Evolutionary conservation across 2,113 vertebrate species (phyloP).

Genomic region (Chelonoidis abingdonii): DNA sequence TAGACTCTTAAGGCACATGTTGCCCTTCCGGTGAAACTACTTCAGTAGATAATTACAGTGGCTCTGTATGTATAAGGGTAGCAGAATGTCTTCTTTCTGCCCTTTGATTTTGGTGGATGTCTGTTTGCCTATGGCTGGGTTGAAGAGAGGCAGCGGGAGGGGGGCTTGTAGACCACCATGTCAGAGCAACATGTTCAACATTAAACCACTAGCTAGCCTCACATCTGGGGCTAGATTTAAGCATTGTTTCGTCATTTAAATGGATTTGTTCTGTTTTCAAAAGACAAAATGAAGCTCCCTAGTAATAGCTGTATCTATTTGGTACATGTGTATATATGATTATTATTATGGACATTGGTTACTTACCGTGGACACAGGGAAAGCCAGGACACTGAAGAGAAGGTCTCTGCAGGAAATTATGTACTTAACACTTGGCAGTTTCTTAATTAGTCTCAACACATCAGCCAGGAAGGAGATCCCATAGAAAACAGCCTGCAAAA

Average conservation of each 20-base stretch:
- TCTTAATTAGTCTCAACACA: constrained; percentile 75
- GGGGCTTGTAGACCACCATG: not conserved
- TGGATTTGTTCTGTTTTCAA: not conserved
- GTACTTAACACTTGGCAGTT: constrained; percentile 69
- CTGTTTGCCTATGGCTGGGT: not conserved
- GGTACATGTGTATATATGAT: not conserved
- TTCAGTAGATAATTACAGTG: constrained; percentile 19
- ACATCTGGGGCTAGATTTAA: not conserved
- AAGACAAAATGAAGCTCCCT: not conserved
- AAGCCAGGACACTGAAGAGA: constrained; percentile 80
- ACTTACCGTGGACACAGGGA: constrained; percentile 82
- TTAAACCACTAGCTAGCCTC: rapidly evolving
- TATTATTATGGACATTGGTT: not conserved
- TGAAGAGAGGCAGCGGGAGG: not conserved
- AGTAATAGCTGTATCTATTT: not conserved
- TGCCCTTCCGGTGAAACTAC: constrained; percentile 40
- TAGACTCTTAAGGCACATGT: not conserved
- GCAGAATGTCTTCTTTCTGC: not conserved
- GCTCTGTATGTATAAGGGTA: constrained; percentile 27
- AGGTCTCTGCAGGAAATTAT: constrained; percentile 79
- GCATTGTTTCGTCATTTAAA: not conserved
- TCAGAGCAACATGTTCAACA: constrained; percentile 23
- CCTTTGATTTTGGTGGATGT: constrained; percentile 14
- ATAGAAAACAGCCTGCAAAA: constrained; percentile 83
- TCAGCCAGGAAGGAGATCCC: constrained; percentile 80